Conservation (phyloP, 2,113 vertebrate genomes). For the Aldabrachelys gigantea region DNA sequence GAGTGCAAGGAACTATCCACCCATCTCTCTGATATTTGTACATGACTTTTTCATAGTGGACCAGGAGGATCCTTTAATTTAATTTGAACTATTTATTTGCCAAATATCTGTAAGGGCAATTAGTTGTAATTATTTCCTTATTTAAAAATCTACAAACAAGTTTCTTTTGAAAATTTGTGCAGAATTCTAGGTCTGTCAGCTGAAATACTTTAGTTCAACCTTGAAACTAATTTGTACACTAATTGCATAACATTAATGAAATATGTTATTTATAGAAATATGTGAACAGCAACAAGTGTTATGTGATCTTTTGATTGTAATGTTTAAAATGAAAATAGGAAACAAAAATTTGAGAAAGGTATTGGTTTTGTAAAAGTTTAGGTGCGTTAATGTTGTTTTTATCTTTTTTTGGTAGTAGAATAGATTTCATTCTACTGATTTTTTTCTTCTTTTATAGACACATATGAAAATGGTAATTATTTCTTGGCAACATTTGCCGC, state of each 20-base stretch:
- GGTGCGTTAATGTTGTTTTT: background rate
- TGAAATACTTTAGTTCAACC: background rate
- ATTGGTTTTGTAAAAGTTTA: background rate
- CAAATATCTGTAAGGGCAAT: background rate
- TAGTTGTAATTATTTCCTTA: background rate
- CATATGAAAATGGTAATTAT: slow-evolving; percentile 64
- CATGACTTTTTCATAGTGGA: background rate
- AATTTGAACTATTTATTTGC: background rate
- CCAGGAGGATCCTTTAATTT: background rate
- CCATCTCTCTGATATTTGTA: background rate
- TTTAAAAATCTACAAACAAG: background rate
- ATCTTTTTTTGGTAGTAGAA: background rate
- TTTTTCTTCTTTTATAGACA: slow-evolving; percentile 75
- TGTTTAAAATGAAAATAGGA: background rate
- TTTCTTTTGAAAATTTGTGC: background rate
- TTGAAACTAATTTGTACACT: background rate
- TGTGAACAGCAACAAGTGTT: background rate
- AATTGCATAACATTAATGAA: background rate
- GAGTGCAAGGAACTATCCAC: background rate
- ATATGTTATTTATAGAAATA: background rate
- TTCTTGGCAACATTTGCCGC: slow-evolving; percentile 73
- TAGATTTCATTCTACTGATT: background rate
- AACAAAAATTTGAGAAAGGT: background rate
- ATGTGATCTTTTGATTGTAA: background rate
- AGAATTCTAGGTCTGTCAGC: background rate